Percentiles rank a stretch among this genome's conserved stretches.
Evolutionary conservation across 2,888 invertebrate species (phyloP).

Genomic region (Taenaris catops): DNA sequence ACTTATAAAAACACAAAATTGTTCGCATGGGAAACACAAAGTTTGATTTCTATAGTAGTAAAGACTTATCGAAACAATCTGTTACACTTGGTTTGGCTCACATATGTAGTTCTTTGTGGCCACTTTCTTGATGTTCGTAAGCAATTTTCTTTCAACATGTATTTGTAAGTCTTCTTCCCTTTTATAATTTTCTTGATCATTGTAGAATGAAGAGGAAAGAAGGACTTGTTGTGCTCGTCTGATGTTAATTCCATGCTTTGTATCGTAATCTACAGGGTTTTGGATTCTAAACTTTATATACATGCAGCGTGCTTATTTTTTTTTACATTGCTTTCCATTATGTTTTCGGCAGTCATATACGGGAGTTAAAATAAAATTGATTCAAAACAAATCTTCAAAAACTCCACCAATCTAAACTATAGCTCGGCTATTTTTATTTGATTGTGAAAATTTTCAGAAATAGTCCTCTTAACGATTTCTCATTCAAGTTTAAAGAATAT

Average conservation of each 20-base stretch:
- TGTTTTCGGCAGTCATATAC: neutral
- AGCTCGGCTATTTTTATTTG: no score
- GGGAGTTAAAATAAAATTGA: no score
- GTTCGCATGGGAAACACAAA: no score
- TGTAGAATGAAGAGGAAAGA: slow-evolving; percentile 9
- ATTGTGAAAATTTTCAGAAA: no score
- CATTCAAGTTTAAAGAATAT: no score
- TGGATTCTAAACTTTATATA: slow-evolving; percentile 16
- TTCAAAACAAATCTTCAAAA: no score
- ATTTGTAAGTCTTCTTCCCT: slow-evolving; percentile 3
- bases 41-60: slow-evolving; percentile 11
- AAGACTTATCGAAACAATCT: slow-evolving; percentile 20
- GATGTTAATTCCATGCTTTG: slow-evolving; percentile 15
- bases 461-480: no score
- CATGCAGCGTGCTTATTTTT: slow-evolving; percentile 58
- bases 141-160: slow-evolving; percentile 9
- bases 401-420: no score
- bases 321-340: slow-evolving; percentile 51
- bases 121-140: slow-evolving; percentile 5
- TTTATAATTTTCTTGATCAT: slow-evolving; percentile 8
- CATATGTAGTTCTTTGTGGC: slow-evolving; percentile 15
- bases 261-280: neutral
- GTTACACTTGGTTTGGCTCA: slow-evolving; percentile 11
- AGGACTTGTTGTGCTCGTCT: slow-evolving; percentile 3
- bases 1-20: no score